These are phyloP conservation scores for Microcebus jonahi DNA, from an alignment of 2,113 vertebrate genomes.

Conservation along the genomic window DNA sequence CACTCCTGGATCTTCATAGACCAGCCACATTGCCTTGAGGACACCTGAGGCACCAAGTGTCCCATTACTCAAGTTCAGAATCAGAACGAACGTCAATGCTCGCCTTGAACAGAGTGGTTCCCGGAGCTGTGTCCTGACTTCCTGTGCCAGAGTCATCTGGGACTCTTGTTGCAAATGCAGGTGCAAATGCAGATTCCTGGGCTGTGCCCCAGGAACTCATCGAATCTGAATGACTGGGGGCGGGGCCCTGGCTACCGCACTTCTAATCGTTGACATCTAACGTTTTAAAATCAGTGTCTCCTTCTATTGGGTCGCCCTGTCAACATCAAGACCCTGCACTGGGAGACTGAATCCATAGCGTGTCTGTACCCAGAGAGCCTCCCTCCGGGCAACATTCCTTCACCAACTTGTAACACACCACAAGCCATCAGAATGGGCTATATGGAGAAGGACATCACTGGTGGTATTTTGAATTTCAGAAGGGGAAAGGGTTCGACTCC, in stretches of 20 bases:
- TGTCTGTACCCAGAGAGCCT: not conserved
- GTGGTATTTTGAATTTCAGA: constrained; percentile 48
- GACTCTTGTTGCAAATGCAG: not conserved
- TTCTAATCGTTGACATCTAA: not conserved
- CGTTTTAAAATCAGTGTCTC: not conserved
- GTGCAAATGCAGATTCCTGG: not conserved
- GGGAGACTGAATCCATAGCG: not conserved
- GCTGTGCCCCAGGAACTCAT: not conserved
- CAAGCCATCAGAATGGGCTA: not conserved
- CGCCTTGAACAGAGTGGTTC: not conserved
- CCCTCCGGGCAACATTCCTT: constrained; percentile 50
- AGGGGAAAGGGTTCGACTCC: not conserved
- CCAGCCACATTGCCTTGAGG: not conserved
- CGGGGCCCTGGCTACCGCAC: not conserved
- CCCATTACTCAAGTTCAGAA: not conserved
- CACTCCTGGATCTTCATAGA: not conserved
- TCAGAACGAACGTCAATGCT: not conserved
- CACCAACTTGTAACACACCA: constrained; percentile 40
- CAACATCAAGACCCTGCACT: not conserved
- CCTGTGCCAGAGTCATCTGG: not conserved
- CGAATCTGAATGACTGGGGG: not conserved
- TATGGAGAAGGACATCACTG: not conserved
- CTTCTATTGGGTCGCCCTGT: not conserved
- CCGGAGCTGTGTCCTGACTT: not conserved
- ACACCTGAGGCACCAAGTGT: not conserved